Evolutionary conservation across 2,888 invertebrate species (phyloP).

Genomic region (Diachrysia chrysitis): DNA sequence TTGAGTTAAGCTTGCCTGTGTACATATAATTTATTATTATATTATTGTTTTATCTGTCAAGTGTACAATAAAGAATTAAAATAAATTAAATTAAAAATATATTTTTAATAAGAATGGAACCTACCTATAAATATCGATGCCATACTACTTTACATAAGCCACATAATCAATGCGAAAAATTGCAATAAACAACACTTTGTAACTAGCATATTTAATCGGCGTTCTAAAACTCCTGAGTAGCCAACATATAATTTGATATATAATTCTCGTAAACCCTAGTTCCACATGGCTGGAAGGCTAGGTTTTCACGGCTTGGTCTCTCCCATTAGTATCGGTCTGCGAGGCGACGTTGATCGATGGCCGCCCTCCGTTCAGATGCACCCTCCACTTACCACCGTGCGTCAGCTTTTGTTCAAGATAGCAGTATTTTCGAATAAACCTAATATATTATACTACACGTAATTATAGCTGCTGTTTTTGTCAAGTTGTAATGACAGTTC

Average conservation of each 20-base stretch:
- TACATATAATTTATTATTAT: too few species aligned
- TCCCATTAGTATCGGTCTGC: conserved; percentile 77
- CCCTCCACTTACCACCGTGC: conserved; percentile 53
- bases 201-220: not conserved
- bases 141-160: too few species aligned
- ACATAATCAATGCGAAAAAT: too few species aligned
- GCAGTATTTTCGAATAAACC: conserved; percentile 26
- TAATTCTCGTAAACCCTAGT: conserved; percentile 54
- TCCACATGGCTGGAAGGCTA: conserved; percentile 52
- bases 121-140: too few species aligned
- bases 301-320: conserved; percentile 67
- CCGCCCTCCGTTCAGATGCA: conserved; percentile 67
- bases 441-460: conserved; percentile 1
- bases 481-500: not conserved
- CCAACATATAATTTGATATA: conserved; percentile 55
- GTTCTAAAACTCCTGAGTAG: conserved; percentile 15
- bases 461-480: conserved; percentile 15
- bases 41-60: too few species aligned
- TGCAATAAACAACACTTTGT: too few species aligned
- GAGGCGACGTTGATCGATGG: conserved; percentile 81
- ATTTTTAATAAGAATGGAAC: too few species aligned
- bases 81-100: too few species aligned
- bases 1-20: too few species aligned
- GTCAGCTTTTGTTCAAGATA: conserved; percentile 44
- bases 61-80: too few species aligned